Evolutionary conservation across 2,888 invertebrate species (phyloP), one percentile per base, ranked within the genome.

Genomic region (Ophion slaviceki): DNA sequence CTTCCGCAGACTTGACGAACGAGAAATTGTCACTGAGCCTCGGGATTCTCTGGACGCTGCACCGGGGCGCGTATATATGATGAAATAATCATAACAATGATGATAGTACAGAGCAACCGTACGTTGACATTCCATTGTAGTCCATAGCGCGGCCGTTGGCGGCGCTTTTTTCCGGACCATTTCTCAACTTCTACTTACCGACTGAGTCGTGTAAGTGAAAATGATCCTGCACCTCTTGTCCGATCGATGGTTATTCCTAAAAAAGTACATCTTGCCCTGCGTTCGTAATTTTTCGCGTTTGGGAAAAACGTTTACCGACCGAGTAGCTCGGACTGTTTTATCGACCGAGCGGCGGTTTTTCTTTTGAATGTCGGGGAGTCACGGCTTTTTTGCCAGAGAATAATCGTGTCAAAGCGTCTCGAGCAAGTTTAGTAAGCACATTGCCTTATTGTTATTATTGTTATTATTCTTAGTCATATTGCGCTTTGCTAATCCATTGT

Each of bases 401-500:
- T 11, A 17, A 14, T 53, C 17, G 53, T 17, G 17, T 53, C 53
- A 53, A 2, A 4, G 14, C 11, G 53, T 53, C 17, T 53, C 11
- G 14, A 53, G 17, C 53, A 17, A 17, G 14, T 53, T 53, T 3
- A 53, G 17, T 17, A 14, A 53, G 53, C 53, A 5, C 53, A 2
- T 53, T 2, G 53, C 5, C 53, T 17, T 3, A 53, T 14, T 53
- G 11, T 53, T 53, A 53, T 53, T 53, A 53, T 53, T 53, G 4
- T 47, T 47, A 24, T 28, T 45, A 28, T 28, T 28, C 3, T 47
- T 17, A 53, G 10, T 74, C 28, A 40, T 61, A 6, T 20, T 14
- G 36, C 11, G 14, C 5, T 62, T 32, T n/a, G 53, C 32, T 32
- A 66, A 53, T 14, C 32, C 47, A 76, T 66, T 76, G 66, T 53